Percentiles rank a stretch among this genome's conserved stretches.
Conservation (phyloP, 2,113 vertebrate species). For the Plecotus auritus region DNA sequence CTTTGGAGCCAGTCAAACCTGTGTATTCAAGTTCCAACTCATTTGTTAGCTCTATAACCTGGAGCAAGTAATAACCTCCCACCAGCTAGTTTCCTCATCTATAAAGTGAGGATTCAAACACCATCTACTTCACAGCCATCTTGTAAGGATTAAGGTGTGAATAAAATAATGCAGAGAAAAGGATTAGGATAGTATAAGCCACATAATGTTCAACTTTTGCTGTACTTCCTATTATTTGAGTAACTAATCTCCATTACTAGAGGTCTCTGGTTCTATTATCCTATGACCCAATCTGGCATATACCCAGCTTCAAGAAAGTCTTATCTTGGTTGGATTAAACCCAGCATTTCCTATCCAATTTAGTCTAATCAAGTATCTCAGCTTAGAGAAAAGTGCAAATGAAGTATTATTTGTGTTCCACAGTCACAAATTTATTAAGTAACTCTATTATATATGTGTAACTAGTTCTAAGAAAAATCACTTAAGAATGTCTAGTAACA, state of each 20-base stretch:
- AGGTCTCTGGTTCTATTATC: not conserved
- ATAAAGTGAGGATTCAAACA: not conserved
- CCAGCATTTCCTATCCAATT: slow-evolving; percentile 6
- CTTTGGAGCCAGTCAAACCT: not conserved
- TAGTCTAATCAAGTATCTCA: not conserved
- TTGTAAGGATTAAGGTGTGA: not conserved
- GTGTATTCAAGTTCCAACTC: not conserved
- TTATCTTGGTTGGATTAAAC: not conserved
- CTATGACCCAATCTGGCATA: not conserved
- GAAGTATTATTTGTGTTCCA: slow-evolving; percentile 9
- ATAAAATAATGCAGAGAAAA: not conserved
- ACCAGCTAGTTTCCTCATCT: not conserved
- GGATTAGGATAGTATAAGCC: not conserved
- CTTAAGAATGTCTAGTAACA: not conserved
- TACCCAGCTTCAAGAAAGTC: not conserved
- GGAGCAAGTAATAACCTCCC: not conserved
- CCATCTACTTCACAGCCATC: not conserved
- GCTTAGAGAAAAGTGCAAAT: not conserved
- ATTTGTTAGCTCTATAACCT: not conserved
- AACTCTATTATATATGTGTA: not conserved
- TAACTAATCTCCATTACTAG: not conserved
- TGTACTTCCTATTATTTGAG: not conserved
- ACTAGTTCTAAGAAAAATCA: not conserved
- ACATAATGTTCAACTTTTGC: not conserved
- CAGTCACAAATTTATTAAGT: not conserved